Evolutionary conservation across 1,140 invertebrate genomes (phyloP).

Genomic region (Paraescarpia echinospica): DNA sequence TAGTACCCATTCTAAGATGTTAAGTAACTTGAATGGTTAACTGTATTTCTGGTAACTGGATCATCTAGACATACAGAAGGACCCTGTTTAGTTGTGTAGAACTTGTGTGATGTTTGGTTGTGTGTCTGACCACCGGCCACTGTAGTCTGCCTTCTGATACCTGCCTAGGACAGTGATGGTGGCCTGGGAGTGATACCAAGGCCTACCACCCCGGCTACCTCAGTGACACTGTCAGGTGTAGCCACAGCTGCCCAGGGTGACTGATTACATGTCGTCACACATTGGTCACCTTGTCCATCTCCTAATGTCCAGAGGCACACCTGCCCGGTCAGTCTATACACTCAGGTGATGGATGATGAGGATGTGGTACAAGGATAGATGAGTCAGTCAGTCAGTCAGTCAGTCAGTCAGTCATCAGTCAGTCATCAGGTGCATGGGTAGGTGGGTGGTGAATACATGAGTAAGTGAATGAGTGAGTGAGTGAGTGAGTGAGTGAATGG

Average conservation of each 20-base stretch:
- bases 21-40: no score
- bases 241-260: no score
- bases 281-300: not conserved
- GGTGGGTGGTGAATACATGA: not conserved
- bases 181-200: no score
- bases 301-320: not conserved
- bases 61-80: no score
- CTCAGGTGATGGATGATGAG: not conserved
- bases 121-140: not conserved
- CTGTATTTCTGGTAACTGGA: no score
- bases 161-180: not conserved
- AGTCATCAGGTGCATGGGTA: not conserved
- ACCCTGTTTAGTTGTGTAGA: not conserved
- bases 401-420: no score
- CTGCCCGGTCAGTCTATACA: not conserved
- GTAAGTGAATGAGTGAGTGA: not conserved
- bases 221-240: not conserved
- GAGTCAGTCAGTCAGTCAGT: no score
- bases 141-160: no score
- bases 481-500: no score
- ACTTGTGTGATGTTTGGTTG: not conserved
- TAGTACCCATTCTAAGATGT: no score
- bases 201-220: not conserved
- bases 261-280: not conserved
- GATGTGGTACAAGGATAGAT: no score